Evolutionary conservation across 1,140 invertebrate genomes (phyloP), one percentile per base, ranked within the genome.

Genomic region (Drosophila fuyamai): DNA sequence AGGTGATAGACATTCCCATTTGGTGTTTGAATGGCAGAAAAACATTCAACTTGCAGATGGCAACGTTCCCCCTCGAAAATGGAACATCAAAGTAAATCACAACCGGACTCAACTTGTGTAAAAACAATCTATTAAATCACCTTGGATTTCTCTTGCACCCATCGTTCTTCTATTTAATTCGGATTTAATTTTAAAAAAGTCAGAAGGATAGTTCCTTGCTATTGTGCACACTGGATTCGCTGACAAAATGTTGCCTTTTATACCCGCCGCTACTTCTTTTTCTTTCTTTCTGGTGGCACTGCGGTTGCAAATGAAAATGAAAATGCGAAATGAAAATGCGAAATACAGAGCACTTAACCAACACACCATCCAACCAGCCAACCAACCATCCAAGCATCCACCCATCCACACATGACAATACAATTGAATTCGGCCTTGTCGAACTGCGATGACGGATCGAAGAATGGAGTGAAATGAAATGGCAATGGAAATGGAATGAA

Each of bases 241-340:
- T 36, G 57, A 13, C 32, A 27, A 40, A 12, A 23, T 6, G 13
- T 9, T 48, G 23, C 36, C 29, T 27, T 13, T 27, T 3, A 3
- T 29, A 29, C 13, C 47, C 23, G 14, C 7, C 47, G 5, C 18
- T 13, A 6, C 29, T 13, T 48, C 13, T 10, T 51, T 35, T 14
- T 16, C 0, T 12, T 12, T 32, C 29, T 7, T 32, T 23, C 9
- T 14, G 14, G 5, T 36, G 32, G 5, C 54, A 14, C 16, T 10
- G 60, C 63, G 35, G 10, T 32, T 66, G 60, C 60, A 66, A 65
- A 66, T 66, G 35, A 66, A 66, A 66, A 66, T 48, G 57, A 41
- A 63, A 62, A 66, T 66, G 32, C 29, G 16, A 47, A 66, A 40
- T 38, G 43, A 38, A 47, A 65, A 65, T 14, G 41, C 13, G 44